A percentile compares a stretch with the other conserved stretches of the same genome.
Evolutionary conservation across 2,888 invertebrate species (phyloP).

Genomic region (Mycalesis mineus): DNA sequence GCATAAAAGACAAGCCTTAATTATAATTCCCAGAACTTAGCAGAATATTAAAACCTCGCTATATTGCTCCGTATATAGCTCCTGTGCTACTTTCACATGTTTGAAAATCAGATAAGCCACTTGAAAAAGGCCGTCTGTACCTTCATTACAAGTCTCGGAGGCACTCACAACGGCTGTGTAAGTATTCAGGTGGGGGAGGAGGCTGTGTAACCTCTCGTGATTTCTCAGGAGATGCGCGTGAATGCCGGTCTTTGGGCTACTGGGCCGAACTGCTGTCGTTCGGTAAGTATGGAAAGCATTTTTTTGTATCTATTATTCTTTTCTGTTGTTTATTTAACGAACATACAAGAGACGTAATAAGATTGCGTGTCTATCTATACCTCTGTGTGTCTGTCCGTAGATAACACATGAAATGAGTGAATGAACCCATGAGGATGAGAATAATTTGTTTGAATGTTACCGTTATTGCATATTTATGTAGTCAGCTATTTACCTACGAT

Average conservation of each 20-base stretch:
- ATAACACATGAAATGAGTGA: too few relatives aligned
- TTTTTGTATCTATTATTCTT: not conserved
- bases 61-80: not conserved
- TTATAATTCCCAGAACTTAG: not conserved
- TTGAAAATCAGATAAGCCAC: constrained; percentile 30
- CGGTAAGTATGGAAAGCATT: constrained; percentile 35
- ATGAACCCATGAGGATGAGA: too few relatives aligned
- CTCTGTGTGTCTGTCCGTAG: too few relatives aligned
- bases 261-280: constrained; percentile 34
- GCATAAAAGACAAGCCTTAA: not conserved
- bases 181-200: constrained; percentile 43
- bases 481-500: too few relatives aligned
- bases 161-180: constrained; percentile 36
- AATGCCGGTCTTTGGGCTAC: constrained; percentile 54
- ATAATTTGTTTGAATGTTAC: too few relatives aligned
- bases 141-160: constrained; percentile 33
- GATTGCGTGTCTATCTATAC: too few relatives aligned
- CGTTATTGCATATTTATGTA: too few relatives aligned
- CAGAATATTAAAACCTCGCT: not conserved
- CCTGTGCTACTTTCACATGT: constrained; percentile 10
- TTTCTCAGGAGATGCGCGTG: constrained; percentile 60
- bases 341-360: too few relatives aligned
- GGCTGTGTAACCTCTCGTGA: constrained; percentile 54
- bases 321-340: too few relatives aligned
- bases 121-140: constrained; percentile 31